Evolutionary conservation across 2,888 invertebrate species (phyloP).

Genomic region (Creontiades dilutus): DNA sequence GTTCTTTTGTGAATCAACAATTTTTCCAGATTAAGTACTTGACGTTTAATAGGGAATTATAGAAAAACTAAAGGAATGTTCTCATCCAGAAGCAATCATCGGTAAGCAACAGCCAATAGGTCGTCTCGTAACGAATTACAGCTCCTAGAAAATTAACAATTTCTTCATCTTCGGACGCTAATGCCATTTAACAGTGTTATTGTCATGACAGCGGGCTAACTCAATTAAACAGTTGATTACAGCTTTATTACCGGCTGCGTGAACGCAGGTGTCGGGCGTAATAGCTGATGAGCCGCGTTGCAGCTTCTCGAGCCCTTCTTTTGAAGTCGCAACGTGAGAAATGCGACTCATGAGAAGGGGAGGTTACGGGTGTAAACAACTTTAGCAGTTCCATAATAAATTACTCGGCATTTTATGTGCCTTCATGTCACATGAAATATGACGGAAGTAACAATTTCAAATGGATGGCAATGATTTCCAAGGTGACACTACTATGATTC

Average conservation of each 20-base stretch:
- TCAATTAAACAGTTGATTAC: constrained; percentile 19
- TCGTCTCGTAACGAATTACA: constrained; percentile 25
- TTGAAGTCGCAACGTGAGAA: background rate
- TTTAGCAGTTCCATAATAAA: background rate
- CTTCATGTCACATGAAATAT: no score
- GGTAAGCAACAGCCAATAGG: constrained; percentile 16
- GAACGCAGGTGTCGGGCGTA: constrained; percentile 17
- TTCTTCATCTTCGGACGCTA: constrained; percentile 25
- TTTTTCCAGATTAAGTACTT: no score
- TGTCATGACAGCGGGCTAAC: constrained; percentile 25
- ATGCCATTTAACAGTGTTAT: constrained; percentile 17
- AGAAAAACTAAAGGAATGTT: constrained; percentile 19
- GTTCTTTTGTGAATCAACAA: no score
- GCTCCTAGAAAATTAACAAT: constrained; percentile 12
- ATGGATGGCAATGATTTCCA: no score
- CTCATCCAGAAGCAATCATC: constrained; percentile 13
- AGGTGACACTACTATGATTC: no score
- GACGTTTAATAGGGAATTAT: background rate
- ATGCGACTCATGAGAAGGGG: background rate
- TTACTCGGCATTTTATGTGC: no score
- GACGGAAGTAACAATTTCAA: no score
- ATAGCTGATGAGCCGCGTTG: background rate
- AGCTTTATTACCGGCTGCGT: constrained; percentile 21
- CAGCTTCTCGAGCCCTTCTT: background rate
- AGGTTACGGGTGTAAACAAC: background rate